A percentile compares a stretch with the other conserved stretches of the same genome.
phyloP scores from a whole-genome alignment of 2,797 vertebrate species.

The Trematomus bernacchii region DNA sequence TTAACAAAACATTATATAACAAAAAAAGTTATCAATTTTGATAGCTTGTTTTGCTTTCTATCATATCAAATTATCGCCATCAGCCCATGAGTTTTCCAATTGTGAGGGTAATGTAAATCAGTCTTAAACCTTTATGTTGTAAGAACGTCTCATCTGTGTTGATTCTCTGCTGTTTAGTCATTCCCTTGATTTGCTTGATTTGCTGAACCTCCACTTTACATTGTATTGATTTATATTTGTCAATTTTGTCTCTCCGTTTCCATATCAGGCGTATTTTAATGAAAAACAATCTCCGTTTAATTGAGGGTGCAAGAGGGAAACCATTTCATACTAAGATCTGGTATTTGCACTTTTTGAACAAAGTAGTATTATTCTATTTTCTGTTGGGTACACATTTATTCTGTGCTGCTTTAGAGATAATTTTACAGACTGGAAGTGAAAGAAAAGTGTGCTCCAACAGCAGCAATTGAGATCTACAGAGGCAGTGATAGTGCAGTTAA shows the following conservation, averaged over 20 bases:
- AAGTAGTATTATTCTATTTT: neutral
- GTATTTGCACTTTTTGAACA: conserved; percentile 9
- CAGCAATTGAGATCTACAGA: neutral
- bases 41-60: neutral
- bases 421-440: neutral
- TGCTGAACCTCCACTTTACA: neutral
- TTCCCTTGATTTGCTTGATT: neutral
- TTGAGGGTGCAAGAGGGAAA: neutral
- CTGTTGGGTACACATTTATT: conserved; percentile 7
- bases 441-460: neutral
- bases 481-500: neutral
- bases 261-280: neutral
- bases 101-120: conserved; percentile 5
- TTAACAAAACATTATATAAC: neutral
- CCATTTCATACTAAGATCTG: neutral
- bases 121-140: conserved; percentile 1
- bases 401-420: neutral
- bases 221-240: neutral
- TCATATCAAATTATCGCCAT: neutral
- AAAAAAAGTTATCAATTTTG: neutral
- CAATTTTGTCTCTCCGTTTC: too few species aligned
- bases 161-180: neutral
- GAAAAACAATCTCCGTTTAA: neutral
- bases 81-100: neutral
- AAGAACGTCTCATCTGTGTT: neutral